These are phyloP conservation scores for Dermolepida albohirtum DNA, from an alignment of 2,888 invertebrate genomes.

Conservation along the genomic window DNA sequence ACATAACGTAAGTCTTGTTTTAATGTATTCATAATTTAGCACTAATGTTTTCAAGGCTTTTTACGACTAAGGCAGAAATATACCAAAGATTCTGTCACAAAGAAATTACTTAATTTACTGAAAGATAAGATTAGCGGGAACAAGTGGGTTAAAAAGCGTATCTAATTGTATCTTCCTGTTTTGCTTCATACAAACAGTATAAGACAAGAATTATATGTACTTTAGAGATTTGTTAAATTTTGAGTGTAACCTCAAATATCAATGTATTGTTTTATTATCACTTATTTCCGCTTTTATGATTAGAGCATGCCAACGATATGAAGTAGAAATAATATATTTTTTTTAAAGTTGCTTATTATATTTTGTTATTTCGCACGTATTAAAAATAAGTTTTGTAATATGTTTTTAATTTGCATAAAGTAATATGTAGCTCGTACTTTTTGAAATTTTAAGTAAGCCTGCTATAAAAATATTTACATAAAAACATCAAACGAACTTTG, in stretches of 20 bases:
- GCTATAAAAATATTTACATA: not conserved
- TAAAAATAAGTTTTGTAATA: no score
- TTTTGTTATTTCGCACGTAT: no score
- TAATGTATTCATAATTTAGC: no score
- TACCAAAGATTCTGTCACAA: not conserved
- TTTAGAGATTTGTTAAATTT: not conserved
- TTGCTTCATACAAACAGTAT: no score
- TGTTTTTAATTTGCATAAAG: no score
- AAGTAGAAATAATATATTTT: not conserved
- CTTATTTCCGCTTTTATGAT: conserved; percentile 1
- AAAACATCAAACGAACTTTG: not conserved
- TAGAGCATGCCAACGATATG: not conserved
- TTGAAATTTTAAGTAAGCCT: not conserved
- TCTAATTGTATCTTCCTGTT: conserved; percentile 18
- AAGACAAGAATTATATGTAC: no score
- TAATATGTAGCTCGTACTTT: no score
- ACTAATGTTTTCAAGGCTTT: not conserved
- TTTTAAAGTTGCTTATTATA: no score
- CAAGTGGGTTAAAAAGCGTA: conserved; percentile 10
- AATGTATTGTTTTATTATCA: conserved; percentile 6
- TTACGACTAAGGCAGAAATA: not conserved
- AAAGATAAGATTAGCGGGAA: conserved; percentile 13
- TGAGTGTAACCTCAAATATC: not conserved
- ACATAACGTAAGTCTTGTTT: no score
- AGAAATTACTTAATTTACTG: conserved; percentile 11